These are phyloP conservation scores for Scomberomorus guttatus DNA, from an alignment of 2,797 vertebrate species.

Conservation along the genomic window DNA sequence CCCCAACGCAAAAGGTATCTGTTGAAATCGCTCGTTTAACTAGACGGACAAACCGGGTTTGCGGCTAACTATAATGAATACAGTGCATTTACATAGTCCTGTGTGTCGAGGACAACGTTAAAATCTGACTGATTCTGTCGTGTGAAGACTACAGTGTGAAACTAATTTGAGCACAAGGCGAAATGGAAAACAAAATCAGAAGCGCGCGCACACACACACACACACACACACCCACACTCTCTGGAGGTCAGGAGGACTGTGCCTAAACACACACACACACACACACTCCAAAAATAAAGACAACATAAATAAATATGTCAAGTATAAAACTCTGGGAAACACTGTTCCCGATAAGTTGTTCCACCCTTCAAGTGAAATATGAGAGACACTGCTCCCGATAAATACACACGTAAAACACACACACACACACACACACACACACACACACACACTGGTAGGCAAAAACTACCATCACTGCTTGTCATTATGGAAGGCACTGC, in stretches of 20 bases:
- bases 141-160: neutral
- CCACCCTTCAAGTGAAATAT: conserved; percentile 96
- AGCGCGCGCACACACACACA: neutral
- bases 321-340: conserved; percentile 97
- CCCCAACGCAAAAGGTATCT: neutral
- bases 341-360: conserved; percentile 98
- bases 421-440: conserved; percentile 63
- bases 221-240: conserved; percentile 6
- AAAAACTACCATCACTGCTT: conserved; percentile 86
- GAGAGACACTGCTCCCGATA: conserved; percentile 87
- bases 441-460: conserved; percentile 73
- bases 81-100: conserved; percentile 10
- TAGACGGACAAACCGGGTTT: neutral
- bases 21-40: neutral
- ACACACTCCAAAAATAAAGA: conserved; percentile 33
- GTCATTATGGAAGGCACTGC: conserved; percentile 95
- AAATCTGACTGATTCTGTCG: neutral
- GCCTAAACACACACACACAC: conserved; percentile 1
- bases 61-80: neutral
- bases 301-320: conserved; percentile 71
- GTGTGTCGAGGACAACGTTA: neutral
- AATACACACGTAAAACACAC: conserved; percentile 77
- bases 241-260: conserved; percentile 7
- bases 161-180: conserved; percentile 12
- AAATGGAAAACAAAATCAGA: conserved; percentile 21